Percentiles rank a stretch among this genome's conserved stretches.
Evolutionary conservation across 2,888 invertebrate species (phyloP).

Genomic region (Acheta domesticus): DNA sequence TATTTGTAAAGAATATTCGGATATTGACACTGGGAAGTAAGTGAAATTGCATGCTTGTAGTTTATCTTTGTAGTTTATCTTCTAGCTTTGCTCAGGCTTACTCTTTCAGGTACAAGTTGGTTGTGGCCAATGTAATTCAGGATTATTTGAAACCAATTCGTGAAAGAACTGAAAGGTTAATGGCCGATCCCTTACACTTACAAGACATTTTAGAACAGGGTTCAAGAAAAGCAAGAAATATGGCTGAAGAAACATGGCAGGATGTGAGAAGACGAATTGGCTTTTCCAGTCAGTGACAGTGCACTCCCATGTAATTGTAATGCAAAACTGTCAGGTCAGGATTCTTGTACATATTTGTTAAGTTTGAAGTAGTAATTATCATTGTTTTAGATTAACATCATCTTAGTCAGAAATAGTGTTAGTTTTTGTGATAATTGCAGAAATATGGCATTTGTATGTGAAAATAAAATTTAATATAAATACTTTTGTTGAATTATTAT

Average conservation of each 20-base stretch:
- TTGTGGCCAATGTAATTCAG: conserved; percentile 69
- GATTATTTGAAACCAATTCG: conserved; percentile 69
- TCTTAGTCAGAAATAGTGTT: too few species aligned
- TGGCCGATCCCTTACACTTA: conserved; percentile 61
- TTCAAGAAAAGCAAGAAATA: conserved; percentile 58
- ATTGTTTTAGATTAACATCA: too few species aligned
- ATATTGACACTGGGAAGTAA: conserved; percentile 71
- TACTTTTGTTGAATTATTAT: too few species aligned
- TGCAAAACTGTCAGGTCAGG: too few species aligned
- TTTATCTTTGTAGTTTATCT: too few species aligned
- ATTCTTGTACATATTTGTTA: too few species aligned
- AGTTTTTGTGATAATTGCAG: too few species aligned
- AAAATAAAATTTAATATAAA: too few species aligned
- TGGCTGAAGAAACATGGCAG: conserved; percentile 61
- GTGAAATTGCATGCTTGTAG: conserved; percentile 38
- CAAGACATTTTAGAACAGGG: conserved; percentile 61
- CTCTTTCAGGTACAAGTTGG: conserved; percentile 62
- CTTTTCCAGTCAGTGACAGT: not conserved
- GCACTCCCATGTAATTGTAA: too few species aligned
- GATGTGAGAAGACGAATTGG: conserved; percentile 64
- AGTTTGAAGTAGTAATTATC: too few species aligned
- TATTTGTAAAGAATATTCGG: conserved; percentile 62
- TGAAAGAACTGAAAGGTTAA: conserved; percentile 54
- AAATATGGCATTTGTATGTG: too few species aligned
- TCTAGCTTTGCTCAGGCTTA: too few species aligned